Percentiles rank a stretch among this genome's conserved stretches.
Conservation (phyloP, 2,797 vertebrate species). For the Graptemys geographica region DNA sequence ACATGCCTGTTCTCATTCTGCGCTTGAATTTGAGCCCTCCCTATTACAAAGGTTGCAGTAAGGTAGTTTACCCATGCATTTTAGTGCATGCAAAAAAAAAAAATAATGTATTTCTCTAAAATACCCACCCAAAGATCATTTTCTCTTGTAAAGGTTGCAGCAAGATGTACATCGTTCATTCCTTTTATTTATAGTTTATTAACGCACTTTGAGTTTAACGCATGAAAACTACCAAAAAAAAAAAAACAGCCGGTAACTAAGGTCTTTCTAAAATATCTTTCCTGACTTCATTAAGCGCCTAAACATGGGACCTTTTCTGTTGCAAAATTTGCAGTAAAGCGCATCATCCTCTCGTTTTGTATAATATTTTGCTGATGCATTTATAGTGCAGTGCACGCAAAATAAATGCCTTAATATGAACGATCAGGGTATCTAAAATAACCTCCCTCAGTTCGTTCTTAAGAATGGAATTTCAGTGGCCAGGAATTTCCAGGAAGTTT, state of each 20-base stretch:
- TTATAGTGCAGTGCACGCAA: background rate
- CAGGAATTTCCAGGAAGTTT: constrained; percentile 68
- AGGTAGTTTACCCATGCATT: background rate
- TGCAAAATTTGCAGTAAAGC: background rate
- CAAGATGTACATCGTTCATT: background rate
- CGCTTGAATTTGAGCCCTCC: background rate
- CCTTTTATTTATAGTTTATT: background rate
- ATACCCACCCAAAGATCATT: background rate
- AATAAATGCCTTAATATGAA: background rate
- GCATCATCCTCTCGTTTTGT: background rate
- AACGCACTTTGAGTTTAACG: background rate
- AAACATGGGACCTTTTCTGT: background rate
- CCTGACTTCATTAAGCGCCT: background rate
- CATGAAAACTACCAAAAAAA: background rate
- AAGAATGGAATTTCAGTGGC: constrained; percentile 46
- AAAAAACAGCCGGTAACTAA: background rate
- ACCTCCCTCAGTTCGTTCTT: constrained; percentile 2
- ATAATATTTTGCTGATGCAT: background rate
- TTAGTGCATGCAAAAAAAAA: background rate
- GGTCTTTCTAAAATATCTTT: background rate
- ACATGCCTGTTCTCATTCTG: background rate
- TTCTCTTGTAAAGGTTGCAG: background rate
- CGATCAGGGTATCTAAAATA: background rate
- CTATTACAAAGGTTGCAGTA: background rate
- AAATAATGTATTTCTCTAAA: too few species aligned